These are phyloP conservation scores for Acrocera orbiculus DNA, from an alignment of 2,888 invertebrate species.

Conservation along the genomic window DNA sequence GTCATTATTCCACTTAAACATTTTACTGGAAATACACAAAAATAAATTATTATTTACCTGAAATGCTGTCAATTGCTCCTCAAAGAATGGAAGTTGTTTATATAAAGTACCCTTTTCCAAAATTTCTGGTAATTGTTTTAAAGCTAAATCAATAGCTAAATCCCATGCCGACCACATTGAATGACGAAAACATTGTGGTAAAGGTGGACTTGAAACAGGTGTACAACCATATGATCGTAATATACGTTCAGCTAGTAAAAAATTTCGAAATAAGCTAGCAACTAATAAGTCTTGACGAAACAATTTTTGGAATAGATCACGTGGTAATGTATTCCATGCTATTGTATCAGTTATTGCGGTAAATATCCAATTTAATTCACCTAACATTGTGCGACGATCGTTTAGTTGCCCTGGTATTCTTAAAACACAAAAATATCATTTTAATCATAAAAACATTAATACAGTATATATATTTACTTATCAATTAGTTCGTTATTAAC, in stretches of 20 bases:
- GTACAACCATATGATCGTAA: conserved; percentile 93
- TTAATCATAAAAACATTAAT: neutral
- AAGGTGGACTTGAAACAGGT: conserved; percentile 79
- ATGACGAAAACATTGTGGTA: conserved; percentile 81
- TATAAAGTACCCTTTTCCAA: conserved; percentile 41
- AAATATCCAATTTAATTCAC: conserved; percentile 99
- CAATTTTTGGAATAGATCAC: conserved; percentile 87
- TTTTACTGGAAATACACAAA: neutral
- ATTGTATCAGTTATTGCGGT: conserved; percentile 99
- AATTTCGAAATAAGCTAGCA: conserved; percentile 96
- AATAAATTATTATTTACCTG: conserved; percentile 34
- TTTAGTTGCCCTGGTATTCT: conserved; percentile 90
- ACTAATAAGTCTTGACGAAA: conserved; percentile 95
- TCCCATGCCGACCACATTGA: conserved; percentile 98
- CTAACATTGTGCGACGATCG: conserved; percentile 91
- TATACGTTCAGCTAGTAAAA: conserved; percentile 87
- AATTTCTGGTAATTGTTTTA: conserved; percentile 73
- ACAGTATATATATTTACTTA: conserved; percentile 39
- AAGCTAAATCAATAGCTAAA: conserved; percentile 81
- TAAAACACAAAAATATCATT: conserved; percentile 3
- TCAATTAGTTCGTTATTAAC: conserved; percentile 76
- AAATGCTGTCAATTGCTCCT: conserved; percentile 95
- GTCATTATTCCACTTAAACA: too few species aligned
- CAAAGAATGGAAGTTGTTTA: conserved; percentile 79
- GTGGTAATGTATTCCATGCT: conserved; percentile 92